A percentile compares a stretch with the other conserved stretches of the same genome.
Conservation (phyloP, 1,140 invertebrate genomes). For the Anastrepha ludens region DNA sequence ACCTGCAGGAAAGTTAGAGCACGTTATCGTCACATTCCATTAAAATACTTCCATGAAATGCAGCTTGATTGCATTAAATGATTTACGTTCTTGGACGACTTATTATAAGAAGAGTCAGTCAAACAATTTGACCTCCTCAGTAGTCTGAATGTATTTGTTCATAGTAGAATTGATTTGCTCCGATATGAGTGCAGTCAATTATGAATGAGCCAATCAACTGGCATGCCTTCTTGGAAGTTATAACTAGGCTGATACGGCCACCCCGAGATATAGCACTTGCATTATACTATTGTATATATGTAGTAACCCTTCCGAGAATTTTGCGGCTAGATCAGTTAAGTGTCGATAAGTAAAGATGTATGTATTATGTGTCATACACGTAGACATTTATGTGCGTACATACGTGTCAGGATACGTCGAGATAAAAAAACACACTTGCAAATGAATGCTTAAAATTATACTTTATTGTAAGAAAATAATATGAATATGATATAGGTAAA, state of each 20-base stretch:
- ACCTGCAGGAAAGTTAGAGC: background rate
- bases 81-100: no score
- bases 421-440: no score
- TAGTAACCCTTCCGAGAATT: background rate
- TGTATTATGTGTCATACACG: background rate
- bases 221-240: background rate
- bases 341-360: background rate
- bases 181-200: background rate
- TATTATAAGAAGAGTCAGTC: background rate
- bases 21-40: background rate
- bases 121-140: slow-evolving; percentile 10
- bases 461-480: no score
- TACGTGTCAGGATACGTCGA: no score
- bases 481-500: no score
- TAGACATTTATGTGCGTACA: background rate
- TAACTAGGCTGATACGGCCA: background rate
- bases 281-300: background rate
- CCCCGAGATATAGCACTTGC: background rate
- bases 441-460: no score
- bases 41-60: background rate
- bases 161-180: no score
- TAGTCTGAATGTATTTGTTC: background rate
- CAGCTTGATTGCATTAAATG: background rate
- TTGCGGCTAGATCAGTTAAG: background rate
- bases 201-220: background rate